Conservation (phyloP, 2,113 vertebrate species). For the Chaetodon auriga region DNA sequence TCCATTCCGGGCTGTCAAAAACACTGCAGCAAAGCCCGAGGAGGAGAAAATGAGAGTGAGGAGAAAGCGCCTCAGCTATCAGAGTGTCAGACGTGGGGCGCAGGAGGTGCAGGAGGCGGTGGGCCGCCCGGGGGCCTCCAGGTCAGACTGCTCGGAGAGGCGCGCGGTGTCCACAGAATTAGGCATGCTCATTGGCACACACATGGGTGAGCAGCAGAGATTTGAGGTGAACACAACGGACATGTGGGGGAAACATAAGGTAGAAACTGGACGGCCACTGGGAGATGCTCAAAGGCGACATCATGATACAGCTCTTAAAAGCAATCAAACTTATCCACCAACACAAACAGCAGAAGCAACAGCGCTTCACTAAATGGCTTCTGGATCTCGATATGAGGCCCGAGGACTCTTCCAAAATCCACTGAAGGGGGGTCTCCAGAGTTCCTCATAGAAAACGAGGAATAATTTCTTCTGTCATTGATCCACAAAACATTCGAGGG, state of each 20-base stretch:
- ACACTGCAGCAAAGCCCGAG: constrained; percentile 28
- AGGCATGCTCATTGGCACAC: constrained; percentile 77
- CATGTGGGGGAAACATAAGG: constrained; percentile 2
- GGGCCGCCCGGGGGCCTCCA: constrained; percentile 69
- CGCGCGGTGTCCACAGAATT: constrained; percentile 79
- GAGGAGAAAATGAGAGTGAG: constrained; percentile 15
- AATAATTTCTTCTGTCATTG: not conserved
- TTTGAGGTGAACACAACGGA: constrained; percentile 1
- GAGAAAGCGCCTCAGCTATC: constrained; percentile 23
- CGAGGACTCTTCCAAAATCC: not conserved
- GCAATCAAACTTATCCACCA: not conserved
- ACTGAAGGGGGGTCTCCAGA: not conserved
- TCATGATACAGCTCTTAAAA: not conserved
- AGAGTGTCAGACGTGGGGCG: constrained; percentile 49
- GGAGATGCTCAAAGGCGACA: not conserved
- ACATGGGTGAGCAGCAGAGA: constrained; percentile 65
- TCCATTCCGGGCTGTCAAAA: constrained; percentile 33
- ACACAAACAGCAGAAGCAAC: not conserved
- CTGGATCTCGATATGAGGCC: constrained; percentile 1
- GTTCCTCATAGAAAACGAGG: not conserved
- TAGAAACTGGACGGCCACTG: not conserved
- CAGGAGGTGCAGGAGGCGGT: constrained; percentile 69
- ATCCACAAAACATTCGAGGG: not conserved
- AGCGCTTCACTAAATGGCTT: not conserved
- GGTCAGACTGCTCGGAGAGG: constrained; percentile 79